These are phyloP conservation scores for Luehdorfia chinensis DNA, from an alignment of 1,140 invertebrate genomes.

Conservation along the genomic window DNA sequence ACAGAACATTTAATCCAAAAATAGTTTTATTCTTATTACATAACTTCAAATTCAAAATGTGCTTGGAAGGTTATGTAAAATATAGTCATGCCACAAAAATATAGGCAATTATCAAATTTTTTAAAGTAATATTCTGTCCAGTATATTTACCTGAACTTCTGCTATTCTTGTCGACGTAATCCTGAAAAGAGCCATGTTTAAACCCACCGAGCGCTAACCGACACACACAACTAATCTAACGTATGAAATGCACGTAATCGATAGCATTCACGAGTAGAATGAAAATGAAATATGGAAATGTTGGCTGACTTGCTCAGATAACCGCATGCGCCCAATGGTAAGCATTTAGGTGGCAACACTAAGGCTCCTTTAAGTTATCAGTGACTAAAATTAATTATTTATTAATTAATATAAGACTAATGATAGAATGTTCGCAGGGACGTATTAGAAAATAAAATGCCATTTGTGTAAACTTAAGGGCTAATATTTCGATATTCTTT, in stretches of 20 bases:
- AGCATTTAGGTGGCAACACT: background rate
- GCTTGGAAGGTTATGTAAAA: constrained; percentile 49
- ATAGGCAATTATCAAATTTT: background rate
- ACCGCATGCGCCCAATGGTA: background rate
- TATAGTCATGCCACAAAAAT: constrained; percentile 7
- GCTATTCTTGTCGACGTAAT: constrained; percentile 57
- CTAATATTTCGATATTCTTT: no score
- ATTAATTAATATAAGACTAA: no score
- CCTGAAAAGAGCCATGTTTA: constrained; percentile 67
- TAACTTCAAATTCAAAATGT: constrained; percentile 59
- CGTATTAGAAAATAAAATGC: no score
- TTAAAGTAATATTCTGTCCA: background rate
- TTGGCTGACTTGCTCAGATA: constrained; percentile 3
- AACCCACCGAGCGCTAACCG: constrained; percentile 57
- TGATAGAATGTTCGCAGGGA: no score
- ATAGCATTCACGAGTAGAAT: constrained; percentile 48
- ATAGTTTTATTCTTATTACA: constrained; percentile 51
- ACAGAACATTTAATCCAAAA: constrained; percentile 20
- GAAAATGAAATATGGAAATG: no score
- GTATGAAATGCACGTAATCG: constrained; percentile 35
- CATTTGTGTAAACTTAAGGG: no score
- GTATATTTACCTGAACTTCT: constrained; percentile 59
- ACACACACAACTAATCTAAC: constrained; percentile 42
- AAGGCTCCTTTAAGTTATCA: no score
- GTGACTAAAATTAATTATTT: no score